Evolutionary conservation across 2,888 invertebrate species (phyloP).

Genomic region (Allygus modestus): DNA sequence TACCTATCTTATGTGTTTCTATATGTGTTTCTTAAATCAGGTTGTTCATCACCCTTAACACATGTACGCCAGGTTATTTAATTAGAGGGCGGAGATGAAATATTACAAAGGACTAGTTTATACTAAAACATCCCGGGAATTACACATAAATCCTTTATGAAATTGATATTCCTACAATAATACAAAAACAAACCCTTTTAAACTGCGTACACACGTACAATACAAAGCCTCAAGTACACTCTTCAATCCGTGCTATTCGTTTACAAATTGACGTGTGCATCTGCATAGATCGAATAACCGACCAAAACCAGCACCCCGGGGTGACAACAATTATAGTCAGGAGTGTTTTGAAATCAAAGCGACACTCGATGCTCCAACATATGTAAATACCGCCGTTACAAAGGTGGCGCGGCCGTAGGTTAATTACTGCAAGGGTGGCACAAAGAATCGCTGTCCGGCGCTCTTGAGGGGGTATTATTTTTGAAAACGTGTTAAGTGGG

Average conservation of each 20-base stretch:
- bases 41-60: too few species aligned
- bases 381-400: conserved; percentile 41
- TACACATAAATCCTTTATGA: too few species aligned
- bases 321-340: neutral
- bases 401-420: neutral
- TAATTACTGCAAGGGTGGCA: conserved; percentile 40
- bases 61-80: too few species aligned
- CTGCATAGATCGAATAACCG: neutral
- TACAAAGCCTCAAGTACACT: neutral
- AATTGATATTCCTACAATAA: too few species aligned
- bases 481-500: conserved; percentile 63
- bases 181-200: too few species aligned
- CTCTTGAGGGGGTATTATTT: conserved; percentile 59
- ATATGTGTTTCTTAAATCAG: too few species aligned
- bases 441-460: neutral
- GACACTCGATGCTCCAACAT: conserved; percentile 10
- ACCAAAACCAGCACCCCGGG: neutral
- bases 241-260: neutral
- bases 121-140: too few species aligned
- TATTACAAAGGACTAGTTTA: too few species aligned
- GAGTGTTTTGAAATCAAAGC: conserved; percentile 32
- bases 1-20: too few species aligned
- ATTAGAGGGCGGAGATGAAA: too few species aligned
- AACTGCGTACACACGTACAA: neutral
- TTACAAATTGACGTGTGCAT: neutral